Evolutionary conservation across 2,113 vertebrate species (phyloP), one percentile per base, ranked within the genome.

Genomic region (Camelus bactrianus): DNA sequence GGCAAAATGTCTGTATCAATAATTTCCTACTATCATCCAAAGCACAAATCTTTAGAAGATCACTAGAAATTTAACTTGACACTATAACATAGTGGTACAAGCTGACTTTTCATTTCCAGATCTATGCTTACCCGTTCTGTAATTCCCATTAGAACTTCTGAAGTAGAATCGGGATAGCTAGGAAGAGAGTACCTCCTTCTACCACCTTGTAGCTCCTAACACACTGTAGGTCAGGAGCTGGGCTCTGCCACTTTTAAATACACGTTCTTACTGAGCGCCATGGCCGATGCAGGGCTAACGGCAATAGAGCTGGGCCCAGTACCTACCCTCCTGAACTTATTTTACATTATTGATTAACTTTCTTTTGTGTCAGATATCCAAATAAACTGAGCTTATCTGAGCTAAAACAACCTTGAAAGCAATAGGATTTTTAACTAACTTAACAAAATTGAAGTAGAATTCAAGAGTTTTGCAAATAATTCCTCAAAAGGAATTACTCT

Each of bases 21-120:
- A 93, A 76, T 54, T 32, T 28, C 38, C 19, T 62, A 65, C 14
- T 56, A 67, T 50, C 56, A 75, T 0, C 20, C 15, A 62, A 50
- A 86, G 80, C n/a, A 58, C 3, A 65, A 85, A 82, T 35, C 8
- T 42, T 42, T 42, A 54, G 28, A 81, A 83, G 32, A 58, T n/a
- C 8, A 64, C 38, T 77, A 89, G 17, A 93, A 93, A 56, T 91
- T 54, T 76, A 58, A 50, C 32, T 65, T 93, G 65, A 90, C 93
- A 62, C 5, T 89, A 0, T 75, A 89, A 79, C 12, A 60, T 7
- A 52, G 81, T 38, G 79, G 28, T 13, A 32, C 22, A 20, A 79
- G 14, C 11, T 92, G 12, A 13, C n/a, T 54, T 76, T 92, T 81
- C 19, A 81, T 79, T 85, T 94, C 42, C 7, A 75, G 50, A 46